These are phyloP conservation scores for Drosophila melanica DNA, from an alignment of 1,140 invertebrate species.

Conservation along the genomic window DNA sequence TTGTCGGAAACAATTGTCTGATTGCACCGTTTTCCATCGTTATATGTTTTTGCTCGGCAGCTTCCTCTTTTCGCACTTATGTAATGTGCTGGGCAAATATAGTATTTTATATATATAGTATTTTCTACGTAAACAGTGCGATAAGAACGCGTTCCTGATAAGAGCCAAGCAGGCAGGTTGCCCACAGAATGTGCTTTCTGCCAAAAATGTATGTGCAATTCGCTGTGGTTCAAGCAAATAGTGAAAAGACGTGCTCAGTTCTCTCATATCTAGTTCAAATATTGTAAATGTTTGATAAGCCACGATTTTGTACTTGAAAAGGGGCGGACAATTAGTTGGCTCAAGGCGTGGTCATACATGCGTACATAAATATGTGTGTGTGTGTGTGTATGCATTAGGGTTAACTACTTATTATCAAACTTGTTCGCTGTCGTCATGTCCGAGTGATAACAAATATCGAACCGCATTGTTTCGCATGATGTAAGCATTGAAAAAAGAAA, in stretches of 20 bases:
- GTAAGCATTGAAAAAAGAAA: conserved; percentile 60
- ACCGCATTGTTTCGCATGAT: conserved; percentile 51
- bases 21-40: not conserved
- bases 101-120: conserved; percentile 17
- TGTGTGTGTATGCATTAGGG: not conserved
- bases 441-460: conserved; percentile 39
- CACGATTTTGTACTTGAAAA: conserved; percentile 38
- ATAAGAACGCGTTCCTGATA: conserved; percentile 65
- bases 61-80: conserved; percentile 63
- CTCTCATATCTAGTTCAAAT: conserved; percentile 47
- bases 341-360: conserved; percentile 26
- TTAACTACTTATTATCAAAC: conserved; percentile 41
- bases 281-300: conserved; percentile 43
- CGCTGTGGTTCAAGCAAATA: conserved; percentile 25
- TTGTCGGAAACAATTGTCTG: not conserved
- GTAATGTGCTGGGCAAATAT: conserved; percentile 49
- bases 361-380: not conserved
- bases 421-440: conserved; percentile 59
- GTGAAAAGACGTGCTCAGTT: not conserved
- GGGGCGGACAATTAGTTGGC: conserved; percentile 13
- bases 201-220: conserved; percentile 29
- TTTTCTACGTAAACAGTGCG: conserved; percentile 62
- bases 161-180: conserved; percentile 21
- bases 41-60: conserved; percentile 35
- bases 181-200: conserved; percentile 55